Evolutionary conservation across 2,797 vertebrate genomes (phyloP), one percentile per base, ranked within the genome.

Genomic region (Eidolon dupreanum): DNA sequence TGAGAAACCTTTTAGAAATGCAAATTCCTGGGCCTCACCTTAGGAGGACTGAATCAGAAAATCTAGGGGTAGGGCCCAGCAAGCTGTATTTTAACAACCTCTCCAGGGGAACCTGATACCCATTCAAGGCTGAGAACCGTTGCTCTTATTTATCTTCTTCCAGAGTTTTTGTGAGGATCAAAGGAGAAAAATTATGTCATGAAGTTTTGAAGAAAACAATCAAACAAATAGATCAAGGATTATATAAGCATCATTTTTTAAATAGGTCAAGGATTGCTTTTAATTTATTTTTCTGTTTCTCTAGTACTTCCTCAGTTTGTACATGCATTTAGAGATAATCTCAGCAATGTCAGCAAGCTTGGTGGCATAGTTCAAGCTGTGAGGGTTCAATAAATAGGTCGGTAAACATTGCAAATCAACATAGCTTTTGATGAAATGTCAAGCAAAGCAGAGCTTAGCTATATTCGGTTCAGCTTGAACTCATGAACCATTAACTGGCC

Each of bases 401-500:
- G 1, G 97, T 98, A 98, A 98, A 98, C 98, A 98, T 83, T 98
- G 98, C 98, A 98, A 98, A 99, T 98, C 98, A 98, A 98, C 98
- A 98, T 86, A 97, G 98, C 96, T 98, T 98, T 98, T 98, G 98
- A 98, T 98, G 98, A 98, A 98, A 98, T 98, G 98, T 98, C 98
- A 98, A 97, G 98, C 98, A 98, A 98, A 97, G 98, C 97, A 98
- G 97, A 98, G 97, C 84, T 98, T 98, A 96, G 98, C 97, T 98
- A 98, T 98, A 98, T 98, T 98, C 97, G 73, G 97, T 98, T 98
- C 98, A 98, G 98, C 97, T 98, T 98, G 98, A 98, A 98, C 97
- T 98, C 98, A 98, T 98, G 98, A 98, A 98, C 98, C 98, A 98
- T 98, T 98, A 98, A 98, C 98, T 97, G 97, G 94, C 97, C 97